Base-by-base conservation (phyloP, 2,888 invertebrate genomes). In the Branchellion lobata region DNA sequence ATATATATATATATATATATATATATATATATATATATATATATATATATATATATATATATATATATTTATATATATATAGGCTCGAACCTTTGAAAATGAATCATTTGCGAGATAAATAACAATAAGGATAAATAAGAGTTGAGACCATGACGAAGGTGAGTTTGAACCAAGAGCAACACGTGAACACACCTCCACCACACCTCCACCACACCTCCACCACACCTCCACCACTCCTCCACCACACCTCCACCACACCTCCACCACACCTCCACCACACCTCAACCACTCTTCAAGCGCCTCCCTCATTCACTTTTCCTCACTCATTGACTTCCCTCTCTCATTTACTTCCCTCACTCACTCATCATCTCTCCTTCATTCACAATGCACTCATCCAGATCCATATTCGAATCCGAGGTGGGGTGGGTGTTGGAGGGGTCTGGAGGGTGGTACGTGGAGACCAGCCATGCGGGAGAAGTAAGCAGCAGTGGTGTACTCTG, bases 381-480 rank as follows among this genome's bases (percentile, higher is more conserved):
- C 24, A n/a, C 8, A 8, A n/a, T 14, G 21, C 0, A 27, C 1
- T 77, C 75, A 81, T 21, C 81, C 81, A 0, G 81, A 73, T n/a
- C 79, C 79, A 65, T 84, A 85, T 14, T 84, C 83, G 79, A 84
- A 85, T 0, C 84, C 84, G 65, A 84, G 83, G 73, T 84, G 83
- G 24, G 77, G 61, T 11, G 40, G 40, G 24, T 57, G 21, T 57
- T 57, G 77, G 5, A 21, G 53, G 29, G 83, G 82, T 5, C 83
- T 77, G 31, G 84, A 79, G 47, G 84, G 51, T 1, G 72, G 74
- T 29, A 51, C 84, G 65, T 86, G 85, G 33, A 85, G 82, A 53
- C 85, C 84, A 72, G 86, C 85, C 78, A 86, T 83, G 40, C 85
- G 81, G 0, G 85, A 84, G 33, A 84, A 84, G 81, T 86, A 85